Percentiles rank a stretch among this genome's conserved stretches.
Conservation (phyloP, 1,140 invertebrate genomes). For the Popillia japonica region DNA sequence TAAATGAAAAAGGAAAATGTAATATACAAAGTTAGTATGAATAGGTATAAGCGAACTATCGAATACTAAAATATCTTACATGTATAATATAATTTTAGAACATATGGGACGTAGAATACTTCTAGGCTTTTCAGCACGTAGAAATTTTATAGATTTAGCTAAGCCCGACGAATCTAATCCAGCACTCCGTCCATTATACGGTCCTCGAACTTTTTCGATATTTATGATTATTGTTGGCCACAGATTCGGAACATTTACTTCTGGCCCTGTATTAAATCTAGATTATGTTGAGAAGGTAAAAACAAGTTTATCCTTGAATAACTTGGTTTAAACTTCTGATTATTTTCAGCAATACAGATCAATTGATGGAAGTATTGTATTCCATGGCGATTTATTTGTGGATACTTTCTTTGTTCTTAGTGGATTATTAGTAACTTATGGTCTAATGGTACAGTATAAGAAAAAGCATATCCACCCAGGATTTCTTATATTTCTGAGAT, state of each 20-base stretch:
- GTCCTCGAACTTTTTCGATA: slow-evolving; percentile 64
- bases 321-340: not conserved
- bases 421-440: slow-evolving; percentile 65
- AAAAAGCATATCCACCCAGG: slow-evolving; percentile 60
- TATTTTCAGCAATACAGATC: slow-evolving; percentile 55
- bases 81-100: slow-evolving; percentile 11
- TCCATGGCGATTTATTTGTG: slow-evolving; percentile 70
- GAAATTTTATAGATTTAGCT: slow-evolving; percentile 59
- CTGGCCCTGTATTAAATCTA: slow-evolving; percentile 65
- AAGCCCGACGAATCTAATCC: slow-evolving; percentile 60
- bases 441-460: slow-evolving; percentile 62
- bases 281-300: slow-evolving; percentile 63
- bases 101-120: slow-evolving; percentile 1
- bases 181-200: slow-evolving; percentile 62
- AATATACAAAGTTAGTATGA: slow-evolving; percentile 49
- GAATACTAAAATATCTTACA: not conserved
- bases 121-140: slow-evolving; percentile 61
- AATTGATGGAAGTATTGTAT: slow-evolving; percentile 58
- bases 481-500: slow-evolving; percentile 64
- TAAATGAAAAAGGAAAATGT: slow-evolving; percentile 46
- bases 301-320: not conserved
- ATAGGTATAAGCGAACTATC: slow-evolving; percentile 5
- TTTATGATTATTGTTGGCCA: slow-evolving; percentile 64
- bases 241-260: slow-evolving; percentile 62
- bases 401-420: slow-evolving; percentile 73